Conservation (phyloP, 1,140 invertebrate genomes). For the Panonychus citri region DNA sequence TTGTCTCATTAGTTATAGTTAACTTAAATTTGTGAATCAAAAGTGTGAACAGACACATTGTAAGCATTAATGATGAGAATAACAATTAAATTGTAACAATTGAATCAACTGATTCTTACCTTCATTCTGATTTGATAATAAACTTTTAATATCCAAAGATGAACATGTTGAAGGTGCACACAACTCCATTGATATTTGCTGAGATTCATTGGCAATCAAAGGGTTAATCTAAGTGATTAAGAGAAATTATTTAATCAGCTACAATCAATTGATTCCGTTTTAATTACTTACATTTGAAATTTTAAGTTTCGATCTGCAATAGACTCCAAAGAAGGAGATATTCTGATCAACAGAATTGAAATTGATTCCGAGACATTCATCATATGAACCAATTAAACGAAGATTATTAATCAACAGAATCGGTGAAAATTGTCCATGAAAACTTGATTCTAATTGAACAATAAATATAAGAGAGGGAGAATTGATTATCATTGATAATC, state of each 20-base stretch:
- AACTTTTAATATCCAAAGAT: background rate
- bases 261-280: background rate
- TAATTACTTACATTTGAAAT: background rate
- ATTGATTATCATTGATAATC: too few species aligned
- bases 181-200: background rate
- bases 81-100: background rate
- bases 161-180: background rate
- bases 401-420: too few species aligned
- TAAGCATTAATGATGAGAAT: background rate
- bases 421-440: too few species aligned
- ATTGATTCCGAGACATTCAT: background rate
- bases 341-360: background rate
- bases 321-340: background rate
- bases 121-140: background rate
- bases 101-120: background rate
- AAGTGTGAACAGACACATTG: too few species aligned
- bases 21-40: too few species aligned
- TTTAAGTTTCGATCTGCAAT: background rate
- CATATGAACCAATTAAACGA: background rate
- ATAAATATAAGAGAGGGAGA: too few species aligned
- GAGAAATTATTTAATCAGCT: background rate
- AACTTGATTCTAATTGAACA: too few species aligned
- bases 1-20: background rate
- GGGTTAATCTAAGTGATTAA: background rate
- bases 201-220: background rate